phyloP scores from a whole-genome alignment of 2,797 vertebrate genomes.

The Craterocephalus amniculus region DNA sequence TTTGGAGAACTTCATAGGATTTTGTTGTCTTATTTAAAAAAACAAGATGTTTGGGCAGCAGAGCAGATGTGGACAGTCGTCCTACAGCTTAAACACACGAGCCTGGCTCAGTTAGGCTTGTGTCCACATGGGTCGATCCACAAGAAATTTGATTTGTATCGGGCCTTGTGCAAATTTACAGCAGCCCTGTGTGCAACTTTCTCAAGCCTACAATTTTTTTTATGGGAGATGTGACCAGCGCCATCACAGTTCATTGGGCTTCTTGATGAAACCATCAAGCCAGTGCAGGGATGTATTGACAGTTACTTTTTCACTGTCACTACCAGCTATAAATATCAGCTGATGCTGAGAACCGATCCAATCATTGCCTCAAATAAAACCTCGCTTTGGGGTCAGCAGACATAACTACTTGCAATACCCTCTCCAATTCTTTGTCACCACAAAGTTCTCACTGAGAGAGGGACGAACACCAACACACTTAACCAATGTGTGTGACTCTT shows the following conservation, averaged over 20 bases:
- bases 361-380: slow-evolving; percentile 23
- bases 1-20: neutral
- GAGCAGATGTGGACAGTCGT: neutral
- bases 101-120: neutral
- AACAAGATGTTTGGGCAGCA: neutral
- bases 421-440: slow-evolving; percentile 6
- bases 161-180: neutral
- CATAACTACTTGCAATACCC: slow-evolving; percentile 14
- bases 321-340: slow-evolving; percentile 13
- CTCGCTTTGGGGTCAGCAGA: slow-evolving; percentile 9
- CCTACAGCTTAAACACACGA: slow-evolving; percentile 1
- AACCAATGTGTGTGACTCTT: slow-evolving; percentile 7
- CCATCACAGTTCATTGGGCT: slow-evolving; percentile 25
- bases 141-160: slow-evolving; percentile 1
- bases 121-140: slow-evolving; percentile 14
- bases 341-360: slow-evolving; percentile 22
- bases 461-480: slow-evolving; percentile 3
- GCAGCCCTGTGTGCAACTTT: slow-evolving; percentile 8
- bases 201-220: neutral
- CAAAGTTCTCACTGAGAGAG: neutral
- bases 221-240: slow-evolving; percentile 9
- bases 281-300: neutral
- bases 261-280: slow-evolving; percentile 41
- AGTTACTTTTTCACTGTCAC: slow-evolving; percentile 6
- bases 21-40: neutral